Base-by-base conservation (phyloP, 1,140 invertebrate genomes). In the Drosophila ironensis region DNA sequence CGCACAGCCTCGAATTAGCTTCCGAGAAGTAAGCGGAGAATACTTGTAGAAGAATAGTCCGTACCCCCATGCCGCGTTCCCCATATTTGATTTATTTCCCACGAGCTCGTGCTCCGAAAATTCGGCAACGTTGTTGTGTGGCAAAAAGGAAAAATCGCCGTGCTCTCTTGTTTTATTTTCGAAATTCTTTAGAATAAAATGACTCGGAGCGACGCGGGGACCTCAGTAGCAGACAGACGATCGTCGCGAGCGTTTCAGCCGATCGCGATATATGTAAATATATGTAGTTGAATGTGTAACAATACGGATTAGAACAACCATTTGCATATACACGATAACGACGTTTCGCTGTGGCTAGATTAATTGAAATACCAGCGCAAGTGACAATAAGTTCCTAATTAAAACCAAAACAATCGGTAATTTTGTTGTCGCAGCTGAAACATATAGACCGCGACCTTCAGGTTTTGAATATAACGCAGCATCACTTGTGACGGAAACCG, bases 171-270 rank as follows among this genome's bases (percentile, higher is more conserved):
- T 80, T 57, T 80, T 74, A 70, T 80, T 80, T 80, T 70, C 41
- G 56, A 78, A 40, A 70, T 52, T 46, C 51, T 81, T 64, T 75
- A 27, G 66, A 84, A 82, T 77, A 84, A 78, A 82, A 71, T 51
- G 54, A 12, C 35, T 51, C 64, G 38, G 70, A 78, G 64, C 64
- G 42, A n/a, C 41, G 41, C 24, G 68, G 63, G 44, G 46, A 12
- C 38, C 63, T 73, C 78, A 82, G 78, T 82, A 78, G 56, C 80
- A 77, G 64, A 71, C 37, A 56, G 67, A 38, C 73, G 41, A 84
- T 76, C 78, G 80, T 42, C 70, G 80, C 80, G 78, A 86, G 52
- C 73, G 80, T 71, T 78, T 61, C 80, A 48, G 19, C 60, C 14
- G 27, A 63, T 30, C 41, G 33, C 27, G 48, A 12, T 38, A 60